Percentiles rank a stretch among this genome's conserved stretches.
These are phyloP conservation scores for Cyprinodon diabolis DNA, from an alignment of 2,797 vertebrate species.

Conservation along the genomic window DNA sequence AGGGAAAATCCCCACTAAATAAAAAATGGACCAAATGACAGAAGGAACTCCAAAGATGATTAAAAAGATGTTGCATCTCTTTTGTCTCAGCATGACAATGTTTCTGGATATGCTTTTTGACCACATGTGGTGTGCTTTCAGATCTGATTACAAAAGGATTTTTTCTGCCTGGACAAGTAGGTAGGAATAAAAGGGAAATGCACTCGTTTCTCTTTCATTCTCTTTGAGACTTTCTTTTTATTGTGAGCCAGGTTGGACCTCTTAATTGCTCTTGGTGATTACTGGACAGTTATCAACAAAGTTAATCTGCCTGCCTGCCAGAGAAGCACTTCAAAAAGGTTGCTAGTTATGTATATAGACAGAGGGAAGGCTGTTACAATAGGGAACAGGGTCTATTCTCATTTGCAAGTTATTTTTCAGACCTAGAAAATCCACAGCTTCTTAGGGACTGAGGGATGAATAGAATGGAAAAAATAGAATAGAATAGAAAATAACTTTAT, in stretches of 20 bases:
- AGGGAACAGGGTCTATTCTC: background rate
- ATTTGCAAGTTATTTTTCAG: background rate
- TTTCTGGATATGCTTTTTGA: conserved; percentile 19
- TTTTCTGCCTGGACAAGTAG: conserved; percentile 19
- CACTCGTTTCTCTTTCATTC: conserved; percentile 15
- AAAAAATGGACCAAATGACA: background rate
- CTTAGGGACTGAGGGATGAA: background rate
- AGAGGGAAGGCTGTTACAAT: background rate
- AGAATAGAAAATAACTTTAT: too few relatives aligned
- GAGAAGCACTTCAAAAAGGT: conserved; percentile 47
- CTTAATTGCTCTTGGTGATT: conserved; percentile 44
- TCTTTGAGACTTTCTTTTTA: conserved; percentile 36
- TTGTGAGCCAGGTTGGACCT: conserved; percentile 44
- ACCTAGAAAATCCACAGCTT: background rate
- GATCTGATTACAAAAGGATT: conserved; percentile 3
- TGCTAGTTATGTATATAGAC: background rate
- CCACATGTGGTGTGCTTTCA: conserved; percentile 47
- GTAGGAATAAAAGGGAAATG: conserved; percentile 25
- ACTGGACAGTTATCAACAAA: conserved; percentile 33
- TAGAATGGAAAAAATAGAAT: too few relatives aligned
- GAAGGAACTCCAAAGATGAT: background rate
- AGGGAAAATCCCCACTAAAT: background rate
- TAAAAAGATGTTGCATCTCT: background rate
- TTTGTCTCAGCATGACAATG: background rate
- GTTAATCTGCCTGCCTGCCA: conserved; percentile 32